phyloP scores from a whole-genome alignment of 2,888 invertebrate genomes.

The Pyrochroa serraticornis region DNA sequence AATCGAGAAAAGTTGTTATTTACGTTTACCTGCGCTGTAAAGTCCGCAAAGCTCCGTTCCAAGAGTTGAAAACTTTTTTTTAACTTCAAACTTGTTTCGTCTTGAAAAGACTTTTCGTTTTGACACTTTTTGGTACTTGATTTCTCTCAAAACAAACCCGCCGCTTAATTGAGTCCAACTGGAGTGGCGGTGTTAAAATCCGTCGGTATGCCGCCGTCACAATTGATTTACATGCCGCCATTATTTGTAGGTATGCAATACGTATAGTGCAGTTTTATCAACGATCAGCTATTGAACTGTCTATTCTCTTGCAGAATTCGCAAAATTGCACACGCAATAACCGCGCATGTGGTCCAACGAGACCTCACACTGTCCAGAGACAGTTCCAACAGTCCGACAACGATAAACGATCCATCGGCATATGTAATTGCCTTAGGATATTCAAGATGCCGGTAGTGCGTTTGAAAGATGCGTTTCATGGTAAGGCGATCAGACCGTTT shows the following conservation, averaged over 20 bases:
- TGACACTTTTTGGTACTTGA: no score
- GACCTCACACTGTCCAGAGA: neutral
- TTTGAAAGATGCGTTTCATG: no score
- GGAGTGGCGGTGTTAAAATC: no score
- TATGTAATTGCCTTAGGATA: conserved; percentile 1
- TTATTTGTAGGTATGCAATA: neutral
- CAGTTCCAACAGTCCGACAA: neutral
- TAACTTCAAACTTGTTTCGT: no score
- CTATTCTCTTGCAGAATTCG: neutral
- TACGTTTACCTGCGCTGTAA: no score
- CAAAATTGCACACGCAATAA: neutral
- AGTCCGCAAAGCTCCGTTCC: no score
- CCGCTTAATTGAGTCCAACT: no score
- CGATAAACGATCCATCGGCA: neutral
- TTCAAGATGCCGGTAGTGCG: neutral
- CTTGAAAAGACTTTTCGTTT: no score
- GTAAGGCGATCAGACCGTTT: no score
- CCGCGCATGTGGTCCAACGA: neutral
- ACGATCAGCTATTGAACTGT: conserved; percentile 1
- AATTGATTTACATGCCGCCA: neutral
- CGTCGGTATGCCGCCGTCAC: neutral
- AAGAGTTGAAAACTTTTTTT: no score
- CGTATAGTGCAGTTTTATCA: neutral
- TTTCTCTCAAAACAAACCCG: no score
- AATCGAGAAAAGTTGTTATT: no score